phyloP scores from a whole-genome alignment of 2,113 vertebrate species.

The Lagopus leucura region DNA sequence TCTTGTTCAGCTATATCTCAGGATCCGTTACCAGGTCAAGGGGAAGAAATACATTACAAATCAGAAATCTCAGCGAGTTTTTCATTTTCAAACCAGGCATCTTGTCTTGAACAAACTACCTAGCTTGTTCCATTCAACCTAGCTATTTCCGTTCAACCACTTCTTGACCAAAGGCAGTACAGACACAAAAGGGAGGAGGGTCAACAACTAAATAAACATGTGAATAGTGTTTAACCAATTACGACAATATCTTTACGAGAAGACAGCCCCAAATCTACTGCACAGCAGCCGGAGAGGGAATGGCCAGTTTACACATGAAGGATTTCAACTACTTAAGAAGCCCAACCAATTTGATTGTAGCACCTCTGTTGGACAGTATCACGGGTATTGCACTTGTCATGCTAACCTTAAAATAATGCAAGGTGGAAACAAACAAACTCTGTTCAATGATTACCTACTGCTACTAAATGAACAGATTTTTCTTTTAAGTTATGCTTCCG shows the following conservation, averaged over 20 bases:
- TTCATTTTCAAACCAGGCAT: not conserved
- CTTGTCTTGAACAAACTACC: not conserved
- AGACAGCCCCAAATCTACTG: accelerated
- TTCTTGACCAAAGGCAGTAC: not conserved
- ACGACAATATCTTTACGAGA: not conserved
- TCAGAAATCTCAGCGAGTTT: not conserved
- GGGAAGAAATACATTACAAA: not conserved
- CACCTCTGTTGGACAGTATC: not conserved
- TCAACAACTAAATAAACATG: not conserved
- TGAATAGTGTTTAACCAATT: not conserved
- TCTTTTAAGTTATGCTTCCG: not conserved
- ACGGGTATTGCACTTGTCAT: not conserved
- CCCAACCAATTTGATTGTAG: not conserved
- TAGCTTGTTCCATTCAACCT: too few relatives aligned
- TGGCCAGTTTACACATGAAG: not conserved
- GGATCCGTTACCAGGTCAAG: not conserved
- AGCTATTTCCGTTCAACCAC: not conserved
- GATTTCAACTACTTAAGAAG: not conserved
- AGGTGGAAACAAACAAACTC: not conserved
- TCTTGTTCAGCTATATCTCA: not conserved
- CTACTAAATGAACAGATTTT: not conserved
- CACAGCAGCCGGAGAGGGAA: accelerated
- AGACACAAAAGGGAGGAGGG: not conserved
- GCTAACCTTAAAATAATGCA: not conserved
- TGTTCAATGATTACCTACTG: not conserved